Evolutionary conservation across 2,888 invertebrate species (phyloP).

Genomic region (Fragum fragum): DNA sequence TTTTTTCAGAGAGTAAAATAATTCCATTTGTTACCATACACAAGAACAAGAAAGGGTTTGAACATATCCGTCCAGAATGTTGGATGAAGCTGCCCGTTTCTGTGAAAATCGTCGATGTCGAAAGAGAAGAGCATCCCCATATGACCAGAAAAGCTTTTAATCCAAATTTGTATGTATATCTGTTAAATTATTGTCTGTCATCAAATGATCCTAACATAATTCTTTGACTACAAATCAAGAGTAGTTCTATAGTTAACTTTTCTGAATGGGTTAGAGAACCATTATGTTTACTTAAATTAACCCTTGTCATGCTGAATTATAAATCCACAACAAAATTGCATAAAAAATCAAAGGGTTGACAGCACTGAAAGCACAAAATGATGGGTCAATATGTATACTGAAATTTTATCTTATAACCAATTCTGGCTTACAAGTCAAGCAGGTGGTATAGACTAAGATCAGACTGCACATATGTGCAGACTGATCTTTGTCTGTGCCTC

Average conservation of each 20-base stretch:
- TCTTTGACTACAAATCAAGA: neutral
- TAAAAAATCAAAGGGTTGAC: neutral
- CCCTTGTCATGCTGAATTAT: too few relatives aligned
- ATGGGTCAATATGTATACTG: too few relatives aligned
- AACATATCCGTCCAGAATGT: slow-evolving; percentile 85
- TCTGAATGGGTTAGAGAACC: neutral
- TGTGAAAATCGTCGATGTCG: slow-evolving; percentile 92
- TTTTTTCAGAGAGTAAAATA: slow-evolving; percentile 55
- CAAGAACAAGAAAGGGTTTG: slow-evolving; percentile 63
- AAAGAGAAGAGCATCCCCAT: slow-evolving; percentile 90
- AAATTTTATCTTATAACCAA: too few relatives aligned
- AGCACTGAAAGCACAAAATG: too few relatives aligned
- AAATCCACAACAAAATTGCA: too few relatives aligned
- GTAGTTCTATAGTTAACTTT: neutral
- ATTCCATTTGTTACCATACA: slow-evolving; percentile 69
- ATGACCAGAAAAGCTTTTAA: slow-evolving; percentile 91
- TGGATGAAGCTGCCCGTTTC: slow-evolving; percentile 93
- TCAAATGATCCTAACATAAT: too few relatives aligned
- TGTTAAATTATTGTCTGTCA: too few relatives aligned
- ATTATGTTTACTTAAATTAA: neutral
- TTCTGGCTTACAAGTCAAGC: too few relatives aligned
- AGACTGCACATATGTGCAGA: too few relatives aligned
- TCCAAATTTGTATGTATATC: slow-evolving; percentile 93
- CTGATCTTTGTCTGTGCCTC: too few relatives aligned
- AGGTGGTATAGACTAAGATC: too few relatives aligned